Evolutionary conservation across 1,140 invertebrate genomes (phyloP).

Genomic region (Cecropterus lyciades): DNA sequence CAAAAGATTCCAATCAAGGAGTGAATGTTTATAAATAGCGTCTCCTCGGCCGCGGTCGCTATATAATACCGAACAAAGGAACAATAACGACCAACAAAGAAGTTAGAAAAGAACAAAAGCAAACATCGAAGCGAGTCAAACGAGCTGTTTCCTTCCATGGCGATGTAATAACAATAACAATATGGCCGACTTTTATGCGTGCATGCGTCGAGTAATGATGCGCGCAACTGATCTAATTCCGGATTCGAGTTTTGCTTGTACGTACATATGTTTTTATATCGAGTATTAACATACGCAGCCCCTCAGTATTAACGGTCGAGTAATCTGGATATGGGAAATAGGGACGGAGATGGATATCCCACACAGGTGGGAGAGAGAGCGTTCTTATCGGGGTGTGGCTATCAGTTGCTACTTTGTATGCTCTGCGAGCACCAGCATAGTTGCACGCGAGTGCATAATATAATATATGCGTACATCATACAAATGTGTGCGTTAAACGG

Average conservation of each 20-base stretch:
- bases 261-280: slow-evolving; percentile 35
- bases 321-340: slow-evolving; percentile 49
- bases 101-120: slow-evolving; percentile 79
- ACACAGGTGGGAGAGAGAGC: slow-evolving; percentile 58
- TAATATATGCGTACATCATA: slow-evolving; percentile 32
- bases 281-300: slow-evolving; percentile 48
- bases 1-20: slow-evolving; percentile 67
- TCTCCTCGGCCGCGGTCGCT: slow-evolving; percentile 54
- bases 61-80: slow-evolving; percentile 71
- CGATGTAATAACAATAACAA: slow-evolving; percentile 76
- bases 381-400: slow-evolving; percentile 75
- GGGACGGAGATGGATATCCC: slow-evolving; percentile 48
- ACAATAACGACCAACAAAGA: slow-evolving; percentile 74
- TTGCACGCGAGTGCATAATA: slow-evolving; percentile 65
- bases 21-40: slow-evolving; percentile 72
- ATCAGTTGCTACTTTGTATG: slow-evolving; percentile 73
- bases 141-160: slow-evolving; percentile 70
- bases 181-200: slow-evolving; percentile 58
- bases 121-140: slow-evolving; percentile 69
- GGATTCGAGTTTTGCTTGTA: slow-evolving; percentile 15
- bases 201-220: slow-evolving; percentile 56
- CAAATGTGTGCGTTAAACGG: slow-evolving; percentile 47
- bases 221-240: slow-evolving; percentile 53
- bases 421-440: slow-evolving; percentile 59
- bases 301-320: slow-evolving; percentile 57